phyloP scores from a whole-genome alignment of 2,888 invertebrate genomes.

The Pterostichus niger region DNA sequence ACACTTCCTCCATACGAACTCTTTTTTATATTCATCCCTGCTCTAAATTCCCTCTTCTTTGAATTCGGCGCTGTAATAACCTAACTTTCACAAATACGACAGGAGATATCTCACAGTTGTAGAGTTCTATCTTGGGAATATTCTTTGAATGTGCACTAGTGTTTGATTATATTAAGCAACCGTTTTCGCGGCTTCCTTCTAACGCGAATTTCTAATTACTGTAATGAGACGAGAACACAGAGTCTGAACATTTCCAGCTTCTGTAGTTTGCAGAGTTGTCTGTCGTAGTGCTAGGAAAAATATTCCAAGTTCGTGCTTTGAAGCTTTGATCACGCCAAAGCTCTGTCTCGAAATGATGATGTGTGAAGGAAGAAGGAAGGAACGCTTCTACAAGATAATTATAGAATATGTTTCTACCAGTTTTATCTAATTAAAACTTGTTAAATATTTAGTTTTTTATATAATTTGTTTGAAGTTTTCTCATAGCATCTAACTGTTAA shows the following conservation, averaged over 20 bases:
- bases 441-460: too few relatives aligned
- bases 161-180: constrained; percentile 56
- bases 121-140: too few relatives aligned
- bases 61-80: too few relatives aligned
- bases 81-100: too few relatives aligned
- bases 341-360: not conserved
- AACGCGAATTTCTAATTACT: constrained; percentile 57
- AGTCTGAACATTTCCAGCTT: not conserved
- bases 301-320: not conserved
- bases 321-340: constrained; percentile 9
- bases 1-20: too few relatives aligned
- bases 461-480: too few relatives aligned
- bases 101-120: too few relatives aligned
- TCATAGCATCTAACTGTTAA: too few relatives aligned
- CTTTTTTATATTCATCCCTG: too few relatives aligned
- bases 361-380: not conserved
- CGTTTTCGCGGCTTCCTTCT: constrained; percentile 19
- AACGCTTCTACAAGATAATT: not conserved
- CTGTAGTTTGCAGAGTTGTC: not conserved
- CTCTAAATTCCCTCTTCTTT: too few relatives aligned
- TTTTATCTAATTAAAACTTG: too few relatives aligned
- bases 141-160: not conserved
- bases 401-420: not conserved
- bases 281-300: not conserved
- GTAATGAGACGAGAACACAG: constrained; percentile 43